Percentiles rank a stretch among this genome's conserved stretches.
phyloP scores from a whole-genome alignment of 1,140 invertebrate genomes.

The Tetramorium simillimum region DNA sequence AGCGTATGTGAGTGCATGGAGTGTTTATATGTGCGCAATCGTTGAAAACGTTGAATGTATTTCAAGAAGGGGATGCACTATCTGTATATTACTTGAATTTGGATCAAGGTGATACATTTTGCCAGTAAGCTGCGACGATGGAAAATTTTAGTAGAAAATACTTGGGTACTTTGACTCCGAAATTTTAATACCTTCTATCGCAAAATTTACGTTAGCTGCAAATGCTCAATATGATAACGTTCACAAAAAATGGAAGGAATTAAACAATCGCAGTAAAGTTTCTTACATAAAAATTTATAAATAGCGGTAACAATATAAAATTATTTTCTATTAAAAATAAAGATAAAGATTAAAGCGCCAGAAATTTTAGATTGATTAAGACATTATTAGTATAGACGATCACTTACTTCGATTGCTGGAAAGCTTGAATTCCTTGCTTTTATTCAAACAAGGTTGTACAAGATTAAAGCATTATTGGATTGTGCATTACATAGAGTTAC shows the following conservation, averaged over 20 bases:
- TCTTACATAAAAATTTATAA: background rate
- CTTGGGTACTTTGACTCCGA: background rate
- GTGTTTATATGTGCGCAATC: conserved; percentile 14
- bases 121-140: background rate
- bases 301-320: background rate
- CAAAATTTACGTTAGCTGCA: background rate
- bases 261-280: background rate
- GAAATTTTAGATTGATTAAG: background rate
- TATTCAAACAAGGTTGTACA: background rate
- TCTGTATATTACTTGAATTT: conserved; percentile 23
- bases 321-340: background rate
- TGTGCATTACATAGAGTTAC: background rate
- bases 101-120: conserved; percentile 6
- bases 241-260: background rate
- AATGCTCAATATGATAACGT: background rate
- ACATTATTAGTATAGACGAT: background rate
- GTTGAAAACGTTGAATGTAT: conserved; percentile 15
- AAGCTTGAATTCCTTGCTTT: background rate
- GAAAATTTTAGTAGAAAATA: background rate
- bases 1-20: background rate
- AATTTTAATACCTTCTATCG: background rate
- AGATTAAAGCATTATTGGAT: background rate
- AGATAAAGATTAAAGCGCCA: background rate
- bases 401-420: background rate
- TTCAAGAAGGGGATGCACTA: conserved; percentile 5